phyloP scores from a whole-genome alignment of 2,797 vertebrate species.

The Remorina albescens region DNA sequence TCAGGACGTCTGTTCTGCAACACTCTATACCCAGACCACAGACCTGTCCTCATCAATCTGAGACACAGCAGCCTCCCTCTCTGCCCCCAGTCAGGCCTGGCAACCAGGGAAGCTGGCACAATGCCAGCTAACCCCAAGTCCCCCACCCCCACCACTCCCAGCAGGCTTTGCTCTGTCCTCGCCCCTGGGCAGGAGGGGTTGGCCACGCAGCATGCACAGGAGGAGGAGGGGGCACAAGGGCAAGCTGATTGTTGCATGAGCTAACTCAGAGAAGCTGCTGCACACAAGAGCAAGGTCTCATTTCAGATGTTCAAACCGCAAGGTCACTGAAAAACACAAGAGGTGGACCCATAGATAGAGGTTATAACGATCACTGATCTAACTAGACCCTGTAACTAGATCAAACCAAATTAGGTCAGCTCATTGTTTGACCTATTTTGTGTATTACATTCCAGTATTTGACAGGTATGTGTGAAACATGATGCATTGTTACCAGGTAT shows the following conservation, averaged over 20 bases:
- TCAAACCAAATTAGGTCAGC: slow-evolving; percentile 79
- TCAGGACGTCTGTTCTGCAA: slow-evolving; percentile 79
- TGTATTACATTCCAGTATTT: slow-evolving; percentile 32
- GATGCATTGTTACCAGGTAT: not conserved
- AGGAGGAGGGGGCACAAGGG: slow-evolving; percentile 72
- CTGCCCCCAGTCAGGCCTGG: slow-evolving; percentile 75
- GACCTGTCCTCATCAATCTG: slow-evolving; percentile 85
- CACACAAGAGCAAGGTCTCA: slow-evolving; percentile 49
- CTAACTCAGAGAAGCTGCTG: slow-evolving; percentile 61
- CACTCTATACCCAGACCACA: slow-evolving; percentile 80
- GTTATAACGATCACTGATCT: slow-evolving; percentile 60
- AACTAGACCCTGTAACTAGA: slow-evolving; percentile 57
- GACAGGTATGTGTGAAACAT: slow-evolving; percentile 38
- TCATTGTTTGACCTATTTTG: slow-evolving; percentile 73
- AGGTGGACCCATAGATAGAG: slow-evolving; percentile 46
- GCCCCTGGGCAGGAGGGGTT: slow-evolving; percentile 77
- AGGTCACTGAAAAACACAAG: slow-evolving; percentile 66
- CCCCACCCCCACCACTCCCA: slow-evolving; percentile 54
- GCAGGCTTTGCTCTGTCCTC: slow-evolving; percentile 80
- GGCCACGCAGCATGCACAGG: slow-evolving; percentile 67
- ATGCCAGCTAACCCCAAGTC: slow-evolving; percentile 65
- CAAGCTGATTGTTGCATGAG: slow-evolving; percentile 71
- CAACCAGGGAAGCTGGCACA: slow-evolving; percentile 71
- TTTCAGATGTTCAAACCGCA: slow-evolving; percentile 51
- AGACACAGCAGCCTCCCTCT: slow-evolving; percentile 74